Evolutionary conservation across 2,113 vertebrate genomes (phyloP).

Genomic region (Miniopterus natalensis): DNA sequence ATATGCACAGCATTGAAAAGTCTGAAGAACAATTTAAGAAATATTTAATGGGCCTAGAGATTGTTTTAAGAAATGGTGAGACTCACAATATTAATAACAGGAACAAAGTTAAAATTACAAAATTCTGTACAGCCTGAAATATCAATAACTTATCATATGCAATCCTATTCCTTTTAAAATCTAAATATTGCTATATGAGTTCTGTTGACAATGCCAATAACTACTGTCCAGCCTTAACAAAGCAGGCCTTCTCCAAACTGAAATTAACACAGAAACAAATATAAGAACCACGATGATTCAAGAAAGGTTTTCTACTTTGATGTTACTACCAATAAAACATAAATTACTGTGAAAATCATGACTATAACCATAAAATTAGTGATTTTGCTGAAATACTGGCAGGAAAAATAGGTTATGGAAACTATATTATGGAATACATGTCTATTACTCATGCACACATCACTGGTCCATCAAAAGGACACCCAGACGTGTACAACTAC

Average conservation of each 20-base stretch:
- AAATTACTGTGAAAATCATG: not conserved
- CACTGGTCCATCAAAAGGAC: not conserved
- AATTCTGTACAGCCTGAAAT: not conserved
- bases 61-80: not conserved
- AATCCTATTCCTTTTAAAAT: not conserved
- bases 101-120: slow-evolving; percentile 2
- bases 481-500: not conserved
- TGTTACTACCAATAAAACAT: not conserved
- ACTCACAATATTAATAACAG: not conserved
- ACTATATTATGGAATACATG: not conserved
- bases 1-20: not conserved
- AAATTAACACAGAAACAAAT: not conserved
- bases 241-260: not conserved
- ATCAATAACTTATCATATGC: not conserved
- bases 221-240: not conserved
- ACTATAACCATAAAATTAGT: not conserved
- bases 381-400: not conserved
- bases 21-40: not conserved
- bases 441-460: not conserved
- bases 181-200: not conserved
- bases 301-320: not conserved
- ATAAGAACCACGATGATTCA: not conserved
- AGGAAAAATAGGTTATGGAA: slow-evolving; percentile 15
- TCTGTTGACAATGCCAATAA: not conserved
- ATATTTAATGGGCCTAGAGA: not conserved